phyloP scores from a whole-genome alignment of 2,113 vertebrate species.

The Vimba vimba region DNA sequence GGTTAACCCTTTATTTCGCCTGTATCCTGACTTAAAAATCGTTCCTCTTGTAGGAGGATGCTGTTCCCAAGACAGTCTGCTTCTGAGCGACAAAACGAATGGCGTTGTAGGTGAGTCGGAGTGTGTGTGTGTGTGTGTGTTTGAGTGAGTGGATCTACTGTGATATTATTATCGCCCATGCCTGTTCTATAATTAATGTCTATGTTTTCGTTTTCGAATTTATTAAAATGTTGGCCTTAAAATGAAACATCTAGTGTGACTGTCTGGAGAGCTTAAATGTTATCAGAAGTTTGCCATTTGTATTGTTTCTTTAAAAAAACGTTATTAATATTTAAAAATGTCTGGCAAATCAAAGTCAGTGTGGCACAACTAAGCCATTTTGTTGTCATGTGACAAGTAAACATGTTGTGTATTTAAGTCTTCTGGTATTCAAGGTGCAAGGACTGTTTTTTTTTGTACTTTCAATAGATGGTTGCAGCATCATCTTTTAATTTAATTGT shows the following conservation, averaged over 20 bases:
- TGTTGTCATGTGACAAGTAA: neutral
- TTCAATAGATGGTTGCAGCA: neutral
- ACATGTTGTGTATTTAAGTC: neutral
- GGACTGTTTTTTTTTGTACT: neutral
- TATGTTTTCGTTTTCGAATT: too few species aligned
- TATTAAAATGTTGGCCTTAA: too few species aligned
- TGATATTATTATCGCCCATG: neutral
- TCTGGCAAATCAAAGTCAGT: neutral
- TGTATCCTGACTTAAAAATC: conserved; percentile 6
- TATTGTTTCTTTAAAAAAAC: too few species aligned
- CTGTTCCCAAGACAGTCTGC: neutral
- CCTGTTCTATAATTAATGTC: too few species aligned
- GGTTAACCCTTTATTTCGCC: neutral
- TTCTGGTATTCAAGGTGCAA: neutral
- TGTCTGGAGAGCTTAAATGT: neutral
- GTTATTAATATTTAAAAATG: neutral
- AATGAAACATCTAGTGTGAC: too few species aligned
- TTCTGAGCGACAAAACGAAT: neutral
- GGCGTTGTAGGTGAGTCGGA: conserved; percentile 41
- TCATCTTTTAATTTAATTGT: neutral
- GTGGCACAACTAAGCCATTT: neutral
- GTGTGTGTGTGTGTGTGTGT: too few species aligned
- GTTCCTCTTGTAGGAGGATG: conserved; percentile 26
- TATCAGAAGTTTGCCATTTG: neutral
- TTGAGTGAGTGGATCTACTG: neutral